phyloP scores from a whole-genome alignment of 2,888 invertebrate genomes.

The Clitarchus hookeri region DNA sequence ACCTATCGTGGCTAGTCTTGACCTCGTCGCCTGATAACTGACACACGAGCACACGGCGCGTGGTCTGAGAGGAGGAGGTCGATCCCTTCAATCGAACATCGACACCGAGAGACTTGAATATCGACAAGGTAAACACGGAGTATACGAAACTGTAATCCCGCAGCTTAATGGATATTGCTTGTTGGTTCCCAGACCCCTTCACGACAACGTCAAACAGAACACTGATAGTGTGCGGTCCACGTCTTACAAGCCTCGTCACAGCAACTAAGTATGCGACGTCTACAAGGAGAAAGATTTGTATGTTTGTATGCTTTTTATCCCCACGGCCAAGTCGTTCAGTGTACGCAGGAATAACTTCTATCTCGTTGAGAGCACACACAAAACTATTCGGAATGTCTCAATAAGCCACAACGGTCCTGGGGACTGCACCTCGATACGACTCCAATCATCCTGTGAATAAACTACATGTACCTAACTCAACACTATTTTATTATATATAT shows the following conservation, averaged over 20 bases:
- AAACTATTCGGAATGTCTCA: background rate
- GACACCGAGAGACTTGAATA: background rate
- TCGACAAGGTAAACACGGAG: background rate
- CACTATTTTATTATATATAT: too few species aligned
- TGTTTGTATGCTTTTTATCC: background rate
- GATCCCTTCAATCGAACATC: too few species aligned
- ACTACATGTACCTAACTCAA: too few species aligned
- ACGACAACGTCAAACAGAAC: too few species aligned
- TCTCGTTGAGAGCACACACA: background rate
- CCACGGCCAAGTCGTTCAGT: background rate
- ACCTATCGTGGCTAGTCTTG: background rate
- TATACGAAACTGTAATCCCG: background rate
- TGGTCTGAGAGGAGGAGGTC: background rate
- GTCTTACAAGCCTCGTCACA: background rate
- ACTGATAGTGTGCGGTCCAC: background rate
- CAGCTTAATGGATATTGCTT: constrained; percentile 8
- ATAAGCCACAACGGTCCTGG: background rate
- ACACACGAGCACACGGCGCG: background rate
- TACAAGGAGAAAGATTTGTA: background rate
- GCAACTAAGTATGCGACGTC: background rate
- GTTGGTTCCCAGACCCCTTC: background rate
- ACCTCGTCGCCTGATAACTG: background rate
- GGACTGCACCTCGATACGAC: too few species aligned
- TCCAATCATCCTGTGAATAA: too few species aligned
- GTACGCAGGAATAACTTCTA: background rate